These are phyloP conservation scores for Leuciscus idus DNA, from an alignment of 2,113 vertebrate species.

Conservation along the genomic window DNA sequence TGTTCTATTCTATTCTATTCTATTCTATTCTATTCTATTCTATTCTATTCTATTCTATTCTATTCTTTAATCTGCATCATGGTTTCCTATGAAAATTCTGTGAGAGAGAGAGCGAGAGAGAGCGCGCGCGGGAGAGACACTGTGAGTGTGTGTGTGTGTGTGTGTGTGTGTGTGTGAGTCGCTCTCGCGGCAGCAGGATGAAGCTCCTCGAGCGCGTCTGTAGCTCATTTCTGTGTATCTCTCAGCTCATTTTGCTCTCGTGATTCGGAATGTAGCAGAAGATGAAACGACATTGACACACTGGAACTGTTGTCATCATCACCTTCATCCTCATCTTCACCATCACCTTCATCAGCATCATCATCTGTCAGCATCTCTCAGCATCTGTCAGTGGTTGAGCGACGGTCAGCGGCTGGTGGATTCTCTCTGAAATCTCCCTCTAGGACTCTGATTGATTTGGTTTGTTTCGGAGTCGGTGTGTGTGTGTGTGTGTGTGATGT, in stretches of 20 bases:
- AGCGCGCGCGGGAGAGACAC: not conserved
- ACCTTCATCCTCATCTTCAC: not conserved
- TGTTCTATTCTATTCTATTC: not conserved
- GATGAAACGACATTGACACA: not conserved
- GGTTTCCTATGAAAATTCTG: too few relatives aligned
- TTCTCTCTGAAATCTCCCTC: not conserved
- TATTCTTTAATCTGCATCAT: not conserved
- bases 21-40: too few relatives aligned
- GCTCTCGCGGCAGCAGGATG: conserved; percentile 20
- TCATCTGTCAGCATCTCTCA: not conserved
- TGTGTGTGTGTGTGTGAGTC: not conserved
- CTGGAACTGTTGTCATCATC: not conserved
- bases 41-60: not conserved
- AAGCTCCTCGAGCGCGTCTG: not conserved
- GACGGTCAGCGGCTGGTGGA: not conserved
- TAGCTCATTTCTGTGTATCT: not conserved
- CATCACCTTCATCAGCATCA: not conserved
- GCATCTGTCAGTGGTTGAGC: not conserved
- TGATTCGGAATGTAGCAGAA: not conserved
- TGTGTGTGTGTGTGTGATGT: conserved; percentile 28
- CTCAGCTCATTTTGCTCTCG: not conserved
- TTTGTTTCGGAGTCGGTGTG: conserved; percentile 11
- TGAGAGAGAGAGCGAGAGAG: not conserved
- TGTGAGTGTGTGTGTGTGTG: conserved; percentile 13
- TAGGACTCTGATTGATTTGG: not conserved